These are phyloP conservation scores for Leucania comma DNA, from an alignment of 2,888 invertebrate genomes.

Conservation along the genomic window DNA sequence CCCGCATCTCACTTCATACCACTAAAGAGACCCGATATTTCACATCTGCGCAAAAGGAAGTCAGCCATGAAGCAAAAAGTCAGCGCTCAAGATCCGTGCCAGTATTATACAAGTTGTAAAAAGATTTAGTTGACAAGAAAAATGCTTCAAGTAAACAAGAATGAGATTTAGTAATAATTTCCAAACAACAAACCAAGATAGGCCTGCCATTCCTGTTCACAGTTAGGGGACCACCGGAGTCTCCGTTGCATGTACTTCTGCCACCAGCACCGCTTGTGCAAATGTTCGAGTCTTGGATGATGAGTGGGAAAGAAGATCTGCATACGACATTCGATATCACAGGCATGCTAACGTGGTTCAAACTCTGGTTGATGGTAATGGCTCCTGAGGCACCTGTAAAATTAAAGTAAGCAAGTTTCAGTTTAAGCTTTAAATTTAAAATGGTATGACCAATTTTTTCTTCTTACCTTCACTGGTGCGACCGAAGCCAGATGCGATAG, in stretches of 20 bases:
- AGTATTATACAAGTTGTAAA: background rate
- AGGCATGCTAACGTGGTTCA: slow-evolving; percentile 27
- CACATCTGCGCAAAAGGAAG: no score
- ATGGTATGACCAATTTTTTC: background rate
- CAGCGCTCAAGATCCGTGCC: no score
- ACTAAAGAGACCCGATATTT: no score
- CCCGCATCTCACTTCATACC: no score
- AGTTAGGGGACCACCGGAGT: slow-evolving; percentile 76
- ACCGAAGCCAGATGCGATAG: slow-evolving; percentile 79
- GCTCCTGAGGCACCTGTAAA: slow-evolving; percentile 6
- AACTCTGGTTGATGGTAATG: background rate
- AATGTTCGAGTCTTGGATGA: slow-evolving; percentile 66
- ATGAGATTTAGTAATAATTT: background rate
- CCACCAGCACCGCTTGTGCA: slow-evolving; percentile 70
- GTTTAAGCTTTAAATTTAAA: background rate
- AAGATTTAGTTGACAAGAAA: background rate
- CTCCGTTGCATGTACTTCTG: slow-evolving; percentile 69
- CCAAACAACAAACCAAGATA: slow-evolving; percentile 65
- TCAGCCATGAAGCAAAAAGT: no score
- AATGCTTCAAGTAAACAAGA: background rate
- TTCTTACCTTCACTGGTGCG: slow-evolving; percentile 67
- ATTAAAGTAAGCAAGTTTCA: background rate
- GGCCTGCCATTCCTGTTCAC: slow-evolving; percentile 50
- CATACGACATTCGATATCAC: slow-evolving; percentile 40
- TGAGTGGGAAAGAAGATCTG: slow-evolving; percentile 16